Conservation (phyloP, 2,113 vertebrate genomes). For the Sylvicapra grimmia region DNA sequence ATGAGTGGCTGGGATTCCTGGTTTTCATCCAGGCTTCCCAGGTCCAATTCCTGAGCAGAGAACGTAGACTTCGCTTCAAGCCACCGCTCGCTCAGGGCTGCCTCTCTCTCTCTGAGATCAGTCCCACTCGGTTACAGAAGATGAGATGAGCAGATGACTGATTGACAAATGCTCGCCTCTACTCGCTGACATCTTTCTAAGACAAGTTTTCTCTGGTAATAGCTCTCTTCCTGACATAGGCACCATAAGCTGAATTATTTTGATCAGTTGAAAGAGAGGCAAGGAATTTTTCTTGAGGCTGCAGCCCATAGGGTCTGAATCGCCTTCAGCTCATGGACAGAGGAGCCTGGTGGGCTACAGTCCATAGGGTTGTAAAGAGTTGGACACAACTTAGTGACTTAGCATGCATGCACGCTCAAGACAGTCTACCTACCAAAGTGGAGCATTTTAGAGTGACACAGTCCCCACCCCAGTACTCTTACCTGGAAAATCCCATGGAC, state of each 20-base stretch:
- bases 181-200: neutral
- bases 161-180: neutral
- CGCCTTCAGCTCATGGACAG: neutral
- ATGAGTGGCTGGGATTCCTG: neutral
- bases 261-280: neutral
- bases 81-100: neutral
- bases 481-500: too few relatives aligned
- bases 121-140: neutral
- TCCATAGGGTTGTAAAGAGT: neutral
- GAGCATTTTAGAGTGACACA: too few relatives aligned
- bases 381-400: neutral
- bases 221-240: neutral
- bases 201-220: neutral
- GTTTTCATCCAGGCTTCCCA: neutral
- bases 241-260: fast-evolving
- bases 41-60: neutral
- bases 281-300: neutral
- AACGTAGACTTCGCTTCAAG: neutral
- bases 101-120: neutral
- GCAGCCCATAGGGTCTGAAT: neutral
- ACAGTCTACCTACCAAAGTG: too few relatives aligned
- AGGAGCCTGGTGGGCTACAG: neutral
- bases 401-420: too few relatives aligned
- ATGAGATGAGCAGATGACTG: neutral
- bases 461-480: too few relatives aligned